These are phyloP conservation scores for Coenobita brevimanus DNA, from an alignment of 1,140 invertebrate species.

Conservation along the genomic window DNA sequence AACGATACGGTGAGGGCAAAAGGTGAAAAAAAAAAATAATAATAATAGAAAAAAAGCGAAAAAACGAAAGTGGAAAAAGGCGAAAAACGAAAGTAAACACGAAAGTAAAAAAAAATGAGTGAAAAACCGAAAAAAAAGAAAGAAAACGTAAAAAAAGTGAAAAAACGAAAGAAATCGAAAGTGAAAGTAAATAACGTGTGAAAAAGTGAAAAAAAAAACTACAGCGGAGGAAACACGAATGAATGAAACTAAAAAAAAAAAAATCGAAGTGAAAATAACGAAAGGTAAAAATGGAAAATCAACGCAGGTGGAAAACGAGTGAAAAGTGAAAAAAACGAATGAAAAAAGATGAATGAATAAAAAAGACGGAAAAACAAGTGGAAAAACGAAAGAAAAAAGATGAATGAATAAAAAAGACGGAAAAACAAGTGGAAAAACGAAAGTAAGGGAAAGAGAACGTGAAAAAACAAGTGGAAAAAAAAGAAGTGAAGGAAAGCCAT, in stretches of 20 bases:
- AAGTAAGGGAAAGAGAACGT: not conserved
- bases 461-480: not conserved
- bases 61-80: no score
- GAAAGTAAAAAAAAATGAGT: no score
- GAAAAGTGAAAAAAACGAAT: not conserved
- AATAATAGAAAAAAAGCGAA: no score
- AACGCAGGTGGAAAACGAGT: not conserved
- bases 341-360: not conserved
- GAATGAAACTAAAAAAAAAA: not conserved
- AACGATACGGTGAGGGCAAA: no score
- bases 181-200: no score
- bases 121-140: no score
- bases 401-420: not conserved
- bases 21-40: no score
- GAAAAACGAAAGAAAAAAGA: not conserved
- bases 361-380: not conserved
- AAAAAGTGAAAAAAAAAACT: no score
- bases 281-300: not conserved
- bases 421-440: not conserved
- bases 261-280: not conserved
- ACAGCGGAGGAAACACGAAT: no score
- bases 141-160: no score
- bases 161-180: no score
- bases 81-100: no score
- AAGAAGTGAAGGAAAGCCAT: not conserved